Evolutionary conservation across 2,888 invertebrate genomes (phyloP), one percentile per base, ranked within the genome.

Genomic region (Yponomeuta plumbellus): DNA sequence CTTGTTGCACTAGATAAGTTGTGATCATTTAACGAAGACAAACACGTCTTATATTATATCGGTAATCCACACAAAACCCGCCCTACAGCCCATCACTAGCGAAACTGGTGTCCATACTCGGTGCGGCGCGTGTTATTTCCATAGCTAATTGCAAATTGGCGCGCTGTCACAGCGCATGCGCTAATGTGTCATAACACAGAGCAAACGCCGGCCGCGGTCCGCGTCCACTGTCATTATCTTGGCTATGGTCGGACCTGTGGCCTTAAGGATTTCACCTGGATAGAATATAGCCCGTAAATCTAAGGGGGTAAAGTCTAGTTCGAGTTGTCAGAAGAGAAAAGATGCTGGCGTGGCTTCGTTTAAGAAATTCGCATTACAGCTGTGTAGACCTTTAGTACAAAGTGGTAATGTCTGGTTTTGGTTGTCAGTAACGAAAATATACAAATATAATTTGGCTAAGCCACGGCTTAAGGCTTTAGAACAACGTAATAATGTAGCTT

Each of bases 81-180:
- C 4, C 62, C 34, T 11, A 23, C 22, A 63, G 23, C 52, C n/a
- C 74, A 74, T 69, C 76, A 67, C 79, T 76, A 70, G 72, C 0
- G 17, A 17, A 52, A 52, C 44, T 52, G 44, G 44, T 61, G 66
- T 61, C 66, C 61, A 52, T 61, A 66, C 39, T 66, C 20, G 10
- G 21, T 11, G 44, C 20, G 73, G 74, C 79, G 72, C 79, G 76
- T 77, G 80, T 80, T 85, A 86, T 88, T 84, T 85, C 90, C 90
- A 86, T 91, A 80, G 80, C 88, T 88, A 90, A 91, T 90, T 89
- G 88, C 78, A 90, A 91, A 90, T 90, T 87, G 85, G 77, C 70
- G 72, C 75, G 79, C 86, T 88, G 88, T 86, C 88, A 89, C 84
- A 85, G 80, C 80, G 77, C 75, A 79, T 77, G 80, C 83, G 88